Evolutionary conservation across 2,888 invertebrate genomes (phyloP).

Genomic region (Andrena chrysosceles): DNA sequence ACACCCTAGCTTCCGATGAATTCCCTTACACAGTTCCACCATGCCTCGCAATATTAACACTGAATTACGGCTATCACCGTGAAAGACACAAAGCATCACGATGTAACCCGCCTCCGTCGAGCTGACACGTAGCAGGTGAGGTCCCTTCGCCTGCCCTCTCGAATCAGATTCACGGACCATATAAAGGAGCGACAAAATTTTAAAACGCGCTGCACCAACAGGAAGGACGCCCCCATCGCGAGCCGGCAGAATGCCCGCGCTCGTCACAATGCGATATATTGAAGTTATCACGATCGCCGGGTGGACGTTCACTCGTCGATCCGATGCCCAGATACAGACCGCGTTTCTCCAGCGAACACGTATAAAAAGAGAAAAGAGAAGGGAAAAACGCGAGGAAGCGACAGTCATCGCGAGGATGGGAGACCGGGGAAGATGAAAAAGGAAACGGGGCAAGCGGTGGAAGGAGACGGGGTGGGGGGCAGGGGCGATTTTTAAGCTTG

Average conservation of each 20-base stretch:
- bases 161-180: background rate
- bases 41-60: constrained; percentile 12
- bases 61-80: constrained; percentile 18
- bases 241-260: background rate
- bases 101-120: constrained; percentile 1
- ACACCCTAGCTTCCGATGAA: constrained; percentile 4
- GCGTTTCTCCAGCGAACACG: background rate
- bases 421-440: constrained; percentile 2
- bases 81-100: constrained; percentile 8
- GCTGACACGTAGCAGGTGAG: constrained; percentile 14
- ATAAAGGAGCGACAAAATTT: constrained; percentile 13
- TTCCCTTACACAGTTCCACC: background rate
- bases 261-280: background rate
- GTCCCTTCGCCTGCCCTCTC: background rate
- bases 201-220: constrained; percentile 2
- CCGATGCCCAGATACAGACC: background rate
- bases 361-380: background rate
- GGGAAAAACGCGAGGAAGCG: background rate
- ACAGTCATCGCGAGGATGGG: background rate
- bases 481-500: constrained; percentile 62
- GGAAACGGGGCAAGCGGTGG: background rate
- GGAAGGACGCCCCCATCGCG: background rate
- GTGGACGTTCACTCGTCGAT: background rate
- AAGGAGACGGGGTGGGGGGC: background rate
- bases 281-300: constrained; percentile 1